Conservation (phyloP, 2,888 invertebrate species). For the Lutraria lutraria region DNA sequence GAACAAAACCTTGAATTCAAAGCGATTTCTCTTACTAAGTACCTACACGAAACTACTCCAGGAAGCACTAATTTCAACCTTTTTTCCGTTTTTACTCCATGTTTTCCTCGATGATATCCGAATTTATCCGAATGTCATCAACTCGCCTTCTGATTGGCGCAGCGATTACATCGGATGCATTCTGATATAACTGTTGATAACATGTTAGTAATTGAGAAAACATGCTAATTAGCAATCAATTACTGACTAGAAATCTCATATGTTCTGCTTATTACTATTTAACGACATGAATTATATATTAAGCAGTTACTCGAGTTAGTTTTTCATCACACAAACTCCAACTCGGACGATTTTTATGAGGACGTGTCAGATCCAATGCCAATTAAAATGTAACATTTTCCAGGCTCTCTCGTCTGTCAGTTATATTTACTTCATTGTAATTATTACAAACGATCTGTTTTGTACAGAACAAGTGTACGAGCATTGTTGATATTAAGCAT, state of each 20-base stretch:
- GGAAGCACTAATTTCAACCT: background rate
- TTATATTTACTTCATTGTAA: constrained; percentile 30
- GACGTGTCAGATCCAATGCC: background rate
- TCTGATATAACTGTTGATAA: constrained; percentile 3
- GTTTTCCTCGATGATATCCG: background rate
- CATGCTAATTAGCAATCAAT: background rate
- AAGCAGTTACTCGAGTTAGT: background rate
- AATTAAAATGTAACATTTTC: constrained; percentile 18
- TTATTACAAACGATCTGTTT: constrained; percentile 30
- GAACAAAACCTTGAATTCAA: background rate
- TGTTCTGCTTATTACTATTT: background rate
- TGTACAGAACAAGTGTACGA: background rate
- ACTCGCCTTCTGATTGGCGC: background rate
- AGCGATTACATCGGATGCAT: constrained; percentile 7
- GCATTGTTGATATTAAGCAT: background rate
- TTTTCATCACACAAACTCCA: background rate
- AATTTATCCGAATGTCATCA: background rate
- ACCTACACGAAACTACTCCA: background rate
- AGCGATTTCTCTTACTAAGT: background rate
- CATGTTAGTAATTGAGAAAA: background rate
- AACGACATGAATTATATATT: background rate
- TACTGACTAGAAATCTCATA: background rate
- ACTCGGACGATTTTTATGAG: background rate
- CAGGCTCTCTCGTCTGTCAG: constrained; percentile 16
- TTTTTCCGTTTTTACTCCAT: background rate